Conservation (phyloP, 1,140 invertebrate genomes). For the Notospermus geniculatus region DNA sequence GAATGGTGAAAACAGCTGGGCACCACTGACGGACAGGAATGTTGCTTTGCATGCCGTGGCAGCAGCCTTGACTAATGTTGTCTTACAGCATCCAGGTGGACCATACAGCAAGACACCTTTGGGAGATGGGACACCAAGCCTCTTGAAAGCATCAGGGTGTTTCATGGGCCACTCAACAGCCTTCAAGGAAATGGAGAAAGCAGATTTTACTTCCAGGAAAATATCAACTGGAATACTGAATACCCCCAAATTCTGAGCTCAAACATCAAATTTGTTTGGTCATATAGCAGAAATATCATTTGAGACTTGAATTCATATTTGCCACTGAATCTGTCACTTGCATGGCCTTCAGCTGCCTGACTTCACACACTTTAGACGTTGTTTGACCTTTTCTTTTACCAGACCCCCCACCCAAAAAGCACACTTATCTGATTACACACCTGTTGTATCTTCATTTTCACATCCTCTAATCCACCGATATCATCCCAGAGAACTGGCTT, state of each 20-base stretch:
- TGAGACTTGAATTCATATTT: too few species aligned
- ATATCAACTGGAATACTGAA: too few species aligned
- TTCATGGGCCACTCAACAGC: slow-evolving; percentile 51
- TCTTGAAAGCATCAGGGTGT: slow-evolving; percentile 40
- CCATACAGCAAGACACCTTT: slow-evolving; percentile 49
- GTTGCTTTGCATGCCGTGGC: slow-evolving; percentile 57
- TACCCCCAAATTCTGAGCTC: too few species aligned
- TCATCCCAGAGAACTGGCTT: slow-evolving; percentile 70
- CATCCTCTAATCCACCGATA: slow-evolving; percentile 81
- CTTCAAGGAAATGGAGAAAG: slow-evolving; percentile 26
- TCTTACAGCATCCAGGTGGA: slow-evolving; percentile 51
- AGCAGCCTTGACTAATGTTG: slow-evolving; percentile 45
- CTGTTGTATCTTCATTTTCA: slow-evolving; percentile 83
- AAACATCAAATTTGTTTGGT: too few species aligned
- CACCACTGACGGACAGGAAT: slow-evolving; percentile 66
- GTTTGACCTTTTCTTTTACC: neutral
- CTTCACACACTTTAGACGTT: neutral
- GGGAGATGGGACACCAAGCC: slow-evolving; percentile 41
- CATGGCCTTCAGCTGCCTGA: too few species aligned
- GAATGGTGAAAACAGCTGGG: slow-evolving; percentile 68
- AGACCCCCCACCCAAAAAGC: neutral
- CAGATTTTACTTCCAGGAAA: too few species aligned
- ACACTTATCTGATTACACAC: slow-evolving; percentile 17
- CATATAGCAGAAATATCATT: too few species aligned
- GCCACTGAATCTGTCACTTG: too few species aligned